Percentiles rank a stretch among this genome's conserved stretches.
Evolutionary conservation across 2,113 vertebrate species (phyloP).

Genomic region (Pelecanoides urinatrix): DNA sequence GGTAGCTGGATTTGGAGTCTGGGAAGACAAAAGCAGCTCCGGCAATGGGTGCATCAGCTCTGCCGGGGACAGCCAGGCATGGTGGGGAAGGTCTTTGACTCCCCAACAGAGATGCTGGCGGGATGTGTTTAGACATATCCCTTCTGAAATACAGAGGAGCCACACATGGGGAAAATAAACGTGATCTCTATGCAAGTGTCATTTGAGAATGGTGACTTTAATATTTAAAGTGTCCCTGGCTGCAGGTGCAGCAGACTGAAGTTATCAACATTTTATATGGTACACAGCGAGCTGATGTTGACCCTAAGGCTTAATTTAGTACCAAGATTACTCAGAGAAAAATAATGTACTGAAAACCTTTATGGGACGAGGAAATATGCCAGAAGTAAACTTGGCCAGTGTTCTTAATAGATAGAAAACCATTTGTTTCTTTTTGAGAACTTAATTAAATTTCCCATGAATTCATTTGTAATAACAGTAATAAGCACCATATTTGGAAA

Average conservation of each 20-base stretch:
- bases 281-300: neutral
- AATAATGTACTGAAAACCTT: slow-evolving; percentile 36
- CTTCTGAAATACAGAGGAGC: neutral
- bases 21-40: neutral
- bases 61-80: neutral
- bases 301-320: slow-evolving; percentile 32
- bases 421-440: slow-evolving; percentile 55
- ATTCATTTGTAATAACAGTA: slow-evolving; percentile 54
- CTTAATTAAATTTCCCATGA: slow-evolving; percentile 60
- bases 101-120: neutral
- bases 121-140: neutral
- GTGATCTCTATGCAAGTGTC: neutral
- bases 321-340: slow-evolving; percentile 45
- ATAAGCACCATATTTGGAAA: slow-evolving; percentile 39
- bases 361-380: neutral
- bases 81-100: neutral
- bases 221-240: neutral
- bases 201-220: neutral
- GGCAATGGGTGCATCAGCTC: neutral
- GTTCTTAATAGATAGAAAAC: slow-evolving; percentile 25
- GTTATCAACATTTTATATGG: neutral
- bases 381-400: slow-evolving; percentile 44
- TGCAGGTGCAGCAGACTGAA: neutral
- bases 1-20: neutral
- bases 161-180: neutral